Percentiles rank a stretch among this genome's conserved stretches.
Evolutionary conservation across 2,797 vertebrate species (phyloP).

Genomic region (Catostomus latipinnis): DNA sequence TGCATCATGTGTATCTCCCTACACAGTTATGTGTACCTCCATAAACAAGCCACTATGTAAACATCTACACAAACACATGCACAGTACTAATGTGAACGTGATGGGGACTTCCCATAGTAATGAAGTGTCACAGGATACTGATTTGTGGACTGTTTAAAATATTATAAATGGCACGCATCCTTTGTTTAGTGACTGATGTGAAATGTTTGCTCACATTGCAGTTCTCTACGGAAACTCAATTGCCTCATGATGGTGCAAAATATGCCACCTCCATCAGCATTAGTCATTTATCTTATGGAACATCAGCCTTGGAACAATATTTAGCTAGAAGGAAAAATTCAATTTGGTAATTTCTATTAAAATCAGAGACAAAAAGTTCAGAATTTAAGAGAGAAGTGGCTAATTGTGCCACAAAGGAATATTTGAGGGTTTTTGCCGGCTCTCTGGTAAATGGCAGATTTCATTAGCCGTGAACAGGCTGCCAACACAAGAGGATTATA

Average conservation of each 20-base stretch:
- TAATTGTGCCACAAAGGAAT: conserved; percentile 62
- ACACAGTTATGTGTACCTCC: background rate
- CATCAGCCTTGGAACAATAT: conserved; percentile 49
- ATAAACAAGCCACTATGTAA: background rate
- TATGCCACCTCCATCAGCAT: conserved; percentile 30
- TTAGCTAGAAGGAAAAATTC: conserved; percentile 51
- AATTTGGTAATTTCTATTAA: conserved; percentile 56
- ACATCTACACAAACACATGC: conserved; percentile 10
- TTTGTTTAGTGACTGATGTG: conserved; percentile 38
- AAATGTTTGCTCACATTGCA: conserved; percentile 36
- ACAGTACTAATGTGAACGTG: conserved; percentile 51
- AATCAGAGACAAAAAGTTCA: conserved; percentile 45
- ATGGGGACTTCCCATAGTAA: conserved; percentile 73
- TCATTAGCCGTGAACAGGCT: conserved; percentile 73
- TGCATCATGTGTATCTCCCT: background rate
- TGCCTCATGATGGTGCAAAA: conserved; percentile 33
- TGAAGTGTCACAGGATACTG: conserved; percentile 75
- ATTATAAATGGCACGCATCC: conserved; percentile 61
- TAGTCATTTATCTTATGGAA: conserved; percentile 58
- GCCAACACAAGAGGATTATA: conserved; percentile 72
- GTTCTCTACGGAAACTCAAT: conserved; percentile 39
- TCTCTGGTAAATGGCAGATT: conserved; percentile 70
- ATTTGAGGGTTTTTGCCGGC: conserved; percentile 63
- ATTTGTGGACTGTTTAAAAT: conserved; percentile 69
- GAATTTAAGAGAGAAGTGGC: conserved; percentile 49